Evolutionary conservation across 2,888 invertebrate genomes (phyloP).

Genomic region (Monochamus alternatus): DNA sequence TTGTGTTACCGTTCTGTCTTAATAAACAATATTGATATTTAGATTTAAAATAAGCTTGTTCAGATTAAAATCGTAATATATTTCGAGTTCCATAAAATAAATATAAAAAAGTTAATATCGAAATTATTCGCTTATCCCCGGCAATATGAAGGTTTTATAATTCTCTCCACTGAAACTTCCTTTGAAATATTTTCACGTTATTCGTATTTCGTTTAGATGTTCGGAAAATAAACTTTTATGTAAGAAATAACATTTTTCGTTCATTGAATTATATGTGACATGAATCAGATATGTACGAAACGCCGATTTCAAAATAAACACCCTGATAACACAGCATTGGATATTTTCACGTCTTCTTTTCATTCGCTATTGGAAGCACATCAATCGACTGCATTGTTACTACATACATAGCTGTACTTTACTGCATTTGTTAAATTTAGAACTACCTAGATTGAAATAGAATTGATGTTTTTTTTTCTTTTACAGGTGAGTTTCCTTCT

Average conservation of each 20-base stretch:
- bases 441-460: background rate
- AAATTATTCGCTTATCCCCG: background rate
- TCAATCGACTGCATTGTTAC: background rate
- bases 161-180: background rate
- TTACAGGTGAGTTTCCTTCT: constrained; percentile 1
- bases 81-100: background rate
- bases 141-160: background rate
- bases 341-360: background rate
- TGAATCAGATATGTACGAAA: constrained; percentile 23
- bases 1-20: too few species aligned
- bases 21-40: too few species aligned
- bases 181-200: background rate
- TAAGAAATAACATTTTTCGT: constrained; percentile 17
- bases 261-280: constrained; percentile 27
- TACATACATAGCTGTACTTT: background rate
- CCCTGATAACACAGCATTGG: constrained; percentile 16
- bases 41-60: background rate
- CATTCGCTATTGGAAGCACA: background rate
- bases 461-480: background rate
- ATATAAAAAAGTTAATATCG: background rate
- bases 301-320: constrained; percentile 25
- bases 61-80: background rate
- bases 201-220: constrained; percentile 13
- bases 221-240: constrained; percentile 7
- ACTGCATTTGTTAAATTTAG: background rate